Percentiles rank a stretch among this genome's conserved stretches.
Conservation (phyloP, 2,797 vertebrate genomes). For the Sebastes hopkinsi region DNA sequence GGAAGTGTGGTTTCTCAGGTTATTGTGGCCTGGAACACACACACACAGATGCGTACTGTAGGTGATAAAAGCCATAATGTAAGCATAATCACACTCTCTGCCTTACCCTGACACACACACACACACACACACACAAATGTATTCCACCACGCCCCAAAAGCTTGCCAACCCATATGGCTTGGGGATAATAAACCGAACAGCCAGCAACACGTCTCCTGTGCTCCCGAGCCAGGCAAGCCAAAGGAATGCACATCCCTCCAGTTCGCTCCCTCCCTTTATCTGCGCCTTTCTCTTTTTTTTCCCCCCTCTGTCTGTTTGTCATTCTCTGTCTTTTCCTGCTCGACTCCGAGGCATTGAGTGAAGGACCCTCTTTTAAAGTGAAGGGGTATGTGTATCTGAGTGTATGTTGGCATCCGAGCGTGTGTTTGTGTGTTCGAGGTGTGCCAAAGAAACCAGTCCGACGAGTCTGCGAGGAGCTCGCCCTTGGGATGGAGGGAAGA, state of each 20-base stretch:
- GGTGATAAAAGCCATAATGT: slow-evolving; percentile 67
- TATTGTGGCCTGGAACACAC: slow-evolving; percentile 61
- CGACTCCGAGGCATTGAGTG: slow-evolving; percentile 38
- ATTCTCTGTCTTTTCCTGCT: slow-evolving; percentile 58
- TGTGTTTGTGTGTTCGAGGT: slow-evolving; percentile 57
- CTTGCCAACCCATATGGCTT: slow-evolving; percentile 78
- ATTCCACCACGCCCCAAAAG: slow-evolving; percentile 69
- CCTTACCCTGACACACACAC: slow-evolving; percentile 30
- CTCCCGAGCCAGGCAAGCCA: slow-evolving; percentile 66
- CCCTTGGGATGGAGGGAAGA: slow-evolving; percentile 69
- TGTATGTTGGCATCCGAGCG: slow-evolving; percentile 55
- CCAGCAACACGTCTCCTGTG: slow-evolving; percentile 75
- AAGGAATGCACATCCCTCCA: slow-evolving; percentile 73
- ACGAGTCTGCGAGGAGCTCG: slow-evolving; percentile 72
- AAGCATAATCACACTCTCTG: slow-evolving; percentile 56
- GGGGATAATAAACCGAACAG: slow-evolving; percentile 79
- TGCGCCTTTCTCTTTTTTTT: slow-evolving; percentile 30
- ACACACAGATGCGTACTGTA: slow-evolving; percentile 42
- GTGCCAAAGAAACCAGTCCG: slow-evolving; percentile 78
- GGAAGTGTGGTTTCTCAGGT: slow-evolving; percentile 60
- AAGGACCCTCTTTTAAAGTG: slow-evolving; percentile 58
- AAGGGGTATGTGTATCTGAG: slow-evolving; percentile 44
- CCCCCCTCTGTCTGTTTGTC: slow-evolving; percentile 57
- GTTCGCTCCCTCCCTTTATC: slow-evolving; percentile 65
- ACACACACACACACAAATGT: slow-evolving; percentile 25